phyloP scores from a whole-genome alignment of 2,797 vertebrate species.

The Tragopan temminckii region DNA sequence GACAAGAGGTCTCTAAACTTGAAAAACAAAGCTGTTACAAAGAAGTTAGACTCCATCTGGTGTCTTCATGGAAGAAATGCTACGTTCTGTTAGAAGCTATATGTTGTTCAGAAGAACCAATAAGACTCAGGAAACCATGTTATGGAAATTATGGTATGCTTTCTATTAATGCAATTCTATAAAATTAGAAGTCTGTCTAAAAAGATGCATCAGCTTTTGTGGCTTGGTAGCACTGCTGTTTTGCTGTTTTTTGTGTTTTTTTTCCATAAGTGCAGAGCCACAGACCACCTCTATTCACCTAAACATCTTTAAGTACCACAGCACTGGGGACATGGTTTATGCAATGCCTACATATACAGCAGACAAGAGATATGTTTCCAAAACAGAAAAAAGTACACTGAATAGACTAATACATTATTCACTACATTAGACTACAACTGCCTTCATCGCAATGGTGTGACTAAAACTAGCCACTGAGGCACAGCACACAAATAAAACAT shows the following conservation, averaged over 20 bases:
- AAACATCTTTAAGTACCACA: neutral
- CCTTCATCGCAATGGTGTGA: neutral
- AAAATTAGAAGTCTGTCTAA: neutral
- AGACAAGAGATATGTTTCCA: neutral
- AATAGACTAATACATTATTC: neutral
- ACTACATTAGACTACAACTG: neutral
- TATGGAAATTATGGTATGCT: neutral
- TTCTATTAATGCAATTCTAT: no score
- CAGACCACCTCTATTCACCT: neutral
- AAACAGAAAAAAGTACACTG: neutral
- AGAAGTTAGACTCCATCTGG: neutral
- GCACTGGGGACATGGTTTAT: neutral
- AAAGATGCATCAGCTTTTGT: neutral
- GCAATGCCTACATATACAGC: neutral
- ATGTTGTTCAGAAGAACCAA: neutral
- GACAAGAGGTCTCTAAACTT: fast-evolving
- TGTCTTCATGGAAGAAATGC: neutral
- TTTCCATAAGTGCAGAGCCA: neutral
- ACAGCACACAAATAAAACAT: neutral
- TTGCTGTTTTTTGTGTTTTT: no score
- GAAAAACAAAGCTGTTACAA: neutral
- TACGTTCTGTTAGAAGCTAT: neutral
- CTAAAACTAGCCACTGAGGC: neutral
- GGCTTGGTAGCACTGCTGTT: neutral
- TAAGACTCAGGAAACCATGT: neutral